Percentiles rank a stretch among this genome's conserved stretches.
Evolutionary conservation across 2,888 invertebrate species (phyloP).

Genomic region (Eutolmus rufibarbis): DNA sequence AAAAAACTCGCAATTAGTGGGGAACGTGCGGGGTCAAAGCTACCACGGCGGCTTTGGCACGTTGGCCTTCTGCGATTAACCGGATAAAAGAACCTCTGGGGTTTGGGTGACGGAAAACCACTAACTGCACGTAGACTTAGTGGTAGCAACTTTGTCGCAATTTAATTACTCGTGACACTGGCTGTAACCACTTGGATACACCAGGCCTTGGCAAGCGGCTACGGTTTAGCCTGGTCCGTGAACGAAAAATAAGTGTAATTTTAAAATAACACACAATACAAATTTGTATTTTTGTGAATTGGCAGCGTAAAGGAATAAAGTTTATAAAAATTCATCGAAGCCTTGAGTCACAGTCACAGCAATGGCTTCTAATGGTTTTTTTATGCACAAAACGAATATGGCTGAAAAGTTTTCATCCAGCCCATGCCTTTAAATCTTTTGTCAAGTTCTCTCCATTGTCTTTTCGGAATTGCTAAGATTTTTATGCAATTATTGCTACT

Average conservation of each 20-base stretch:
- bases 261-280: neutral
- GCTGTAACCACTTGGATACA: neutral
- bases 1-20: neutral
- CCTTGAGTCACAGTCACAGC: no score
- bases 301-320: no score
- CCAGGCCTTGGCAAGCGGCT: neutral
- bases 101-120: neutral
- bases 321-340: no score
- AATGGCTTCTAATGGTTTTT: no score
- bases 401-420: no score
- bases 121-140: neutral
- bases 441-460: no score
- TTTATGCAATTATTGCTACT: no score
- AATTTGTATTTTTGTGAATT: no score
- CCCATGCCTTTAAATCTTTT: no score
- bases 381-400: no score
- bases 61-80: neutral
- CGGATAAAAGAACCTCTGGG: neutral
- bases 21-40: neutral
- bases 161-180: neutral
- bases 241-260: neutral
- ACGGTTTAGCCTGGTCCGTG: neutral
- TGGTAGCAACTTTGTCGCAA: neutral
- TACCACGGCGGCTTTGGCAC: neutral
- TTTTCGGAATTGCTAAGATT: no score